phyloP scores from a whole-genome alignment of 2,113 vertebrate species.

The Lepus timidus region DNA sequence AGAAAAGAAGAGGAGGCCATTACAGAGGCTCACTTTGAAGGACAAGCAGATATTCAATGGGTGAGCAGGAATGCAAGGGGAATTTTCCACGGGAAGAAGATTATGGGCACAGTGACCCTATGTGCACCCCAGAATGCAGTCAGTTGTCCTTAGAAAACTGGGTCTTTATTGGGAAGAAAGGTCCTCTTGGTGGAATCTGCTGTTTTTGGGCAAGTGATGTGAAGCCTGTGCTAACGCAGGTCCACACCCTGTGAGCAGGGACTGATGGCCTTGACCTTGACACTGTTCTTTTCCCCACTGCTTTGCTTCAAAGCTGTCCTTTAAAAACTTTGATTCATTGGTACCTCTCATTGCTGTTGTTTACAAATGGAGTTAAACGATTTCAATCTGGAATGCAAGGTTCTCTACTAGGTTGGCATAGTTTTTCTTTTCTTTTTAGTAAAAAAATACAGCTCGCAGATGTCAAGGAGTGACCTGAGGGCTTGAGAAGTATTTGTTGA shows the following conservation, averaged over 20 bases:
- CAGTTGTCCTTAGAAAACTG: neutral
- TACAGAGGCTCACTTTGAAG: neutral
- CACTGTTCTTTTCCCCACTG: neutral
- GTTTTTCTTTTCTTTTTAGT: neutral
- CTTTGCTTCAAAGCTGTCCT: constrained; percentile 40
- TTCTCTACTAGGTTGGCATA: neutral
- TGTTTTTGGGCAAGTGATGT: neutral
- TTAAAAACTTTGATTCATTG: constrained; percentile 39
- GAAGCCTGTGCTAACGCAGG: neutral
- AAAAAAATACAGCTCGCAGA: neutral
- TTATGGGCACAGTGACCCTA: neutral
- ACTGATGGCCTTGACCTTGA: neutral
- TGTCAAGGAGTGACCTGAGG: neutral
- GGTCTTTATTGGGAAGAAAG: neutral
- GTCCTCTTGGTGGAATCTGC: neutral
- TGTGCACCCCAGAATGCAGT: neutral
- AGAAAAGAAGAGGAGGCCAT: neutral
- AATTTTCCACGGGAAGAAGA: neutral
- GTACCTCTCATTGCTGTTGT: neutral
- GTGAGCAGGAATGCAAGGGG: neutral
- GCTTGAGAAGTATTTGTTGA: neutral
- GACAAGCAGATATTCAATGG: neutral
- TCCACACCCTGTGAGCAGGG: neutral
- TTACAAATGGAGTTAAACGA: constrained; percentile 39
- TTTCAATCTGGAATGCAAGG: constrained; percentile 26